A percentile compares a stretch with the other conserved stretches of the same genome.
Conservation (phyloP, 1,140 invertebrate genomes). For the Drosophila simulans region DNA sequence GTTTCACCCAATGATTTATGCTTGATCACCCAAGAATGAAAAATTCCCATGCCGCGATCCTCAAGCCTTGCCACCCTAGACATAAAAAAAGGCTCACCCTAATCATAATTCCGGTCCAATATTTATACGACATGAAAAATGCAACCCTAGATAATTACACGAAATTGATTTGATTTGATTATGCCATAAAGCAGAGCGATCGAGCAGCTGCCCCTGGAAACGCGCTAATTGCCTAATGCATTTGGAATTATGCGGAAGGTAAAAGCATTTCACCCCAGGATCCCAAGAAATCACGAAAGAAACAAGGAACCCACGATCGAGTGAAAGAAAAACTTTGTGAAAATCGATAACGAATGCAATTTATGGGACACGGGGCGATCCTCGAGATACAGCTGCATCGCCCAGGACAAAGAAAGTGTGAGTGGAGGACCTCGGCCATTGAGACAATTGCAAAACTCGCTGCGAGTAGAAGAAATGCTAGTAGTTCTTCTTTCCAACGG, state of each 20-base stretch:
- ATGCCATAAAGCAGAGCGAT: conserved; percentile 43
- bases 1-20: conserved; percentile 11
- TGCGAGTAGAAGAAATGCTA: background rate
- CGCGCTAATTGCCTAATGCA: conserved; percentile 69
- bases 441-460: conserved; percentile 64
- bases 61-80: conserved; percentile 3
- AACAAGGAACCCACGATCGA: conserved; percentile 15
- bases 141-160: conserved; percentile 58
- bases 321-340: conserved; percentile 35
- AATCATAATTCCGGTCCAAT: conserved; percentile 45
- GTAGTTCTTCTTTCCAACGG: conserved; percentile 40
- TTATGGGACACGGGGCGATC: conserved; percentile 62
- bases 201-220: conserved; percentile 45
- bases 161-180: conserved; percentile 69
- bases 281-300: conserved; percentile 21
- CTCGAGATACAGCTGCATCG: conserved; percentile 47
- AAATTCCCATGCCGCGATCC: conserved; percentile 27
- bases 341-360: conserved; percentile 70
- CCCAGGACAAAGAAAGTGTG: conserved; percentile 40
- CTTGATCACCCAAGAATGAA: conserved; percentile 15
- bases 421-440: conserved; percentile 45
- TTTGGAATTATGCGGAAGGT: conserved; percentile 57
- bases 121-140: conserved; percentile 43
- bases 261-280: conserved; percentile 30
- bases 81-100: conserved; percentile 28